Evolutionary conservation across 2,797 vertebrate species (phyloP).

Genomic region (Calcarius lapponicus): DNA sequence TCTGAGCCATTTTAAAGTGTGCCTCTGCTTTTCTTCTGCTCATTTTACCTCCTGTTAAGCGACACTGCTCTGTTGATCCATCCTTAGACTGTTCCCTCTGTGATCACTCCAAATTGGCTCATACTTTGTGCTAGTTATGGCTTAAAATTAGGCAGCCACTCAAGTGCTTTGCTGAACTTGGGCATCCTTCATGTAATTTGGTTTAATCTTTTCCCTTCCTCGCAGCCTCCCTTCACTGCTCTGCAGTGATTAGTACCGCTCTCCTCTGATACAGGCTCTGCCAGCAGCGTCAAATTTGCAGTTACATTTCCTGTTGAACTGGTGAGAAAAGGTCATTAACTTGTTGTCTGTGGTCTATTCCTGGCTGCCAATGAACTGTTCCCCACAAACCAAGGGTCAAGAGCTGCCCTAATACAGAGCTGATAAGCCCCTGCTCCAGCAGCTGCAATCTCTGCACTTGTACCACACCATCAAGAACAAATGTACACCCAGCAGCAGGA

Average conservation of each 20-base stretch:
- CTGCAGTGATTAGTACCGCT: background rate
- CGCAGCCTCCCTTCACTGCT: background rate
- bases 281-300: background rate
- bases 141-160: constrained; percentile 26
- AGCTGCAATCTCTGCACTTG: constrained; percentile 19
- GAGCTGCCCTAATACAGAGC: background rate
- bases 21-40: background rate
- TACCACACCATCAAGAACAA: constrained; percentile 9
- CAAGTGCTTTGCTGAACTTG: constrained; percentile 35
- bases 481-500: background rate
- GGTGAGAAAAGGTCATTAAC: constrained; percentile 44
- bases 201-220: constrained; percentile 30
- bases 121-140: background rate
- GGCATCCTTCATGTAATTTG: background rate
- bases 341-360: background rate
- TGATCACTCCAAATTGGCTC: constrained; percentile 2
- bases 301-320: constrained; percentile 41
- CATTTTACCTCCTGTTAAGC: background rate
- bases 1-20: constrained; percentile 45
- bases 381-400: constrained; percentile 31
- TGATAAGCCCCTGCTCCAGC: background rate
- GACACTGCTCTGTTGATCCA: background rate
- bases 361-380: background rate
- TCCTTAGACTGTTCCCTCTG: background rate
- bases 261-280: background rate